Conservation (phyloP, 2,888 invertebrate species). For the Gymnocheta viridis region DNA sequence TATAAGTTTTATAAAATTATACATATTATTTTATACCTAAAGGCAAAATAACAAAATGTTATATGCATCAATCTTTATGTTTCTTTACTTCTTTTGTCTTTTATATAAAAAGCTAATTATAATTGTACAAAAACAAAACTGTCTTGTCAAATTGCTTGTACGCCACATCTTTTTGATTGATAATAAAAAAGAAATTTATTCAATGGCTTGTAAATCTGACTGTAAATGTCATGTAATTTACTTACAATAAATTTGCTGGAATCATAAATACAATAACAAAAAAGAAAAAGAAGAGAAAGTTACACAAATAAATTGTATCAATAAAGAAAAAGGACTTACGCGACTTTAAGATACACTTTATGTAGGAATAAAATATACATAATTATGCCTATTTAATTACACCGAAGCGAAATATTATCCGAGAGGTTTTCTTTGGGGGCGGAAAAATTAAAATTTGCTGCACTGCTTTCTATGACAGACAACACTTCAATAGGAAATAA, state of each 20-base stretch:
- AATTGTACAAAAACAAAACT: conserved; percentile 2
- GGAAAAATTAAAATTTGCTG: too few relatives aligned
- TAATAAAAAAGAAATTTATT: conserved; percentile 63
- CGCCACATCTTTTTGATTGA: conserved; percentile 66
- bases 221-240: conserved; percentile 71
- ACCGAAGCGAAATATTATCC: not conserved
- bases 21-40: too few relatives aligned
- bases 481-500: too few relatives aligned
- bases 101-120: conserved; percentile 9
- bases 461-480: too few relatives aligned
- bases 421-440: too few relatives aligned
- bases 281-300: not conserved
- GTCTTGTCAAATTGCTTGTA: conserved; percentile 5
- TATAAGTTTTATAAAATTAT: too few relatives aligned
- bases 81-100: not conserved
- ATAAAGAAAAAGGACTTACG: not conserved
- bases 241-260: conserved; percentile 66
- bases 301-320: not conserved
- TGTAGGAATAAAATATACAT: not conserved
- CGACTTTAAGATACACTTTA: not conserved
- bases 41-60: too few relatives aligned
- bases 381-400: not conserved
- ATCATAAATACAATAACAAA: conserved; percentile 46
- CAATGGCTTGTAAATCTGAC: conserved; percentile 69
- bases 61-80: not conserved